phyloP scores from a whole-genome alignment of 2,888 invertebrate species.

The Drosophila meridionalis region DNA sequence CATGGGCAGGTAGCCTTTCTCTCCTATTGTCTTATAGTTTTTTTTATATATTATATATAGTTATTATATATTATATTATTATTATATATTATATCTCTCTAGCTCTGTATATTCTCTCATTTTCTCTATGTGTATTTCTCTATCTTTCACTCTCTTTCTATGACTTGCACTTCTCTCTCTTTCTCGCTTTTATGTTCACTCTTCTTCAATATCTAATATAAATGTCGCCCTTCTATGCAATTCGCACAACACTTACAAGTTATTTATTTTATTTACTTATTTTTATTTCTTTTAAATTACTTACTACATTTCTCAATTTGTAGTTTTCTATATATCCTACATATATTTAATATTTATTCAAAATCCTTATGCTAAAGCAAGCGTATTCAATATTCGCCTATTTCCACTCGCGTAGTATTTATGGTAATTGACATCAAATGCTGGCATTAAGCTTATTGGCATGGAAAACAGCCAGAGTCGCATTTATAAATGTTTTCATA shows the following conservation, averaged over 20 bases:
- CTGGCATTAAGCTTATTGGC: conserved; percentile 75
- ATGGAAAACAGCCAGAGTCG: conserved; percentile 60
- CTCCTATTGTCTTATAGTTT: too few relatives aligned
- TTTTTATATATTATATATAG: too few relatives aligned
- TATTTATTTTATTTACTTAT: too few relatives aligned
- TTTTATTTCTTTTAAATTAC: too few relatives aligned
- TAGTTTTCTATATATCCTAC: too few relatives aligned
- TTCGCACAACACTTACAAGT: background rate
- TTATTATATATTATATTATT: too few relatives aligned
- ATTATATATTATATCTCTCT: background rate
- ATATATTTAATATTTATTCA: too few relatives aligned
- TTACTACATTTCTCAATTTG: too few relatives aligned
- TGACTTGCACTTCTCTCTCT: background rate
- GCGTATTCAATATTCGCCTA: conserved; percentile 21
- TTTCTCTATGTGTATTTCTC: background rate
- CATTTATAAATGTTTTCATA: conserved; percentile 51
- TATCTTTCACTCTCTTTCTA: background rate
- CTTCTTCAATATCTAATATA: too few relatives aligned
- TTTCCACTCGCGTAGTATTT: conserved; percentile 50
- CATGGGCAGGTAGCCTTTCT: too few relatives aligned
- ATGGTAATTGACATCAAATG: conserved; percentile 80
- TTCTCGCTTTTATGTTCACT: too few relatives aligned
- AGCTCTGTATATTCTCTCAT: background rate
- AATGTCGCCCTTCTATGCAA: background rate
- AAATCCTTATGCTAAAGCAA: background rate